Conservation (phyloP, 1,140 invertebrate genomes). For the Amphibalanus amphitrite region DNA sequence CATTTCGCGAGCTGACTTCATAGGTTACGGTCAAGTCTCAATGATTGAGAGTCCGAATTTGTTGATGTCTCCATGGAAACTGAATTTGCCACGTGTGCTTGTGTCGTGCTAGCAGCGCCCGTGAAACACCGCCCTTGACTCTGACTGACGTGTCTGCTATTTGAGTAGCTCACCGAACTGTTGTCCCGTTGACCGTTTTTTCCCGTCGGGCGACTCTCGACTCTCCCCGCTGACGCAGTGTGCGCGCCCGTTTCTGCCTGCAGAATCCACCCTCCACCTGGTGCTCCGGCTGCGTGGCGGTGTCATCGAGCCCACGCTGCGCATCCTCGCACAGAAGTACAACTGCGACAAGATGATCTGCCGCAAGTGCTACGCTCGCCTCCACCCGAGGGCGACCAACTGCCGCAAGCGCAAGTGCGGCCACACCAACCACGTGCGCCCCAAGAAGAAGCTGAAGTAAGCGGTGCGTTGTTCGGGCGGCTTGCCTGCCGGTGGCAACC, state of each 20-base stretch:
- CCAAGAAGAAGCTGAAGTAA: slow-evolving; percentile 98
- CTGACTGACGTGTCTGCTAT: background rate
- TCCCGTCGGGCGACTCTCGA: background rate
- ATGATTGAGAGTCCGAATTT: too few species aligned
- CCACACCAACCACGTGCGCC: slow-evolving; percentile 95
- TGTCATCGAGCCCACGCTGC: slow-evolving; percentile 94
- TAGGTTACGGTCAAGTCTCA: too few species aligned
- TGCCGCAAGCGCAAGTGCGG: slow-evolving; percentile 99
- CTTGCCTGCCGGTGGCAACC: too few species aligned
- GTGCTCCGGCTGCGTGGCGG: slow-evolving; percentile 49
- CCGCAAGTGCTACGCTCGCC: slow-evolving; percentile 96
- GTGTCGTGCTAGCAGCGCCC: too few species aligned
- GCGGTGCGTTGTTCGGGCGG: background rate
- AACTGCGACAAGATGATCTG: slow-evolving; percentile 99
- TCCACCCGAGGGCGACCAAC: slow-evolving; percentile 95
- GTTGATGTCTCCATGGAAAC: too few species aligned
- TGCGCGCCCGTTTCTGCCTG: background rate
- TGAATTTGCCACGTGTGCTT: too few species aligned
- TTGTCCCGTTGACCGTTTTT: background rate
- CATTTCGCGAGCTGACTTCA: too few species aligned
- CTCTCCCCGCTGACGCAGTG: background rate
- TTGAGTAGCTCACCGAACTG: background rate
- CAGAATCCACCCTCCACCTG: slow-evolving; percentile 45
- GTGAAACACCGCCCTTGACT: too few species aligned
- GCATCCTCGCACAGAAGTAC: slow-evolving; percentile 94